phyloP scores from a whole-genome alignment of 2,113 vertebrate genomes.

The Anguilla rostrata region DNA sequence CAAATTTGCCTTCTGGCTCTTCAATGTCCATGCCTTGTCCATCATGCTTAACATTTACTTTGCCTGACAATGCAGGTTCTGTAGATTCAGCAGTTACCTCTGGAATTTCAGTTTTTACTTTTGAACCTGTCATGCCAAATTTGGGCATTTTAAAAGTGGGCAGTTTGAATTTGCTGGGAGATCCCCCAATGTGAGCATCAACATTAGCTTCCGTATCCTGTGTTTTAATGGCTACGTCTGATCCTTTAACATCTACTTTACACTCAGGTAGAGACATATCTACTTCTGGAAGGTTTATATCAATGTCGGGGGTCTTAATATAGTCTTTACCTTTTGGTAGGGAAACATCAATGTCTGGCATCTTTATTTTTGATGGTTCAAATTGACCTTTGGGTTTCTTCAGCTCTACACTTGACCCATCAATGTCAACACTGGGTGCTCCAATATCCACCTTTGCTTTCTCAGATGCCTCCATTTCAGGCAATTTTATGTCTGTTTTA shows the following conservation, averaged over 20 bases:
- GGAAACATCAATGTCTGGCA: conserved; percentile 4
- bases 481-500: conserved; percentile 29
- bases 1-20: background rate
- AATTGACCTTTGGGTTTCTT: background rate
- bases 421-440: background rate
- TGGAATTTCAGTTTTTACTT: background rate
- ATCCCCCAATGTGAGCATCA: conserved; percentile 21
- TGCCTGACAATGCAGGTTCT: background rate
- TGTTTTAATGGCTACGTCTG: background rate
- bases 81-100: conserved; percentile 25
- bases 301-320: background rate
- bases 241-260: background rate
- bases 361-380: background rate
- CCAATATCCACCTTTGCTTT: background rate
- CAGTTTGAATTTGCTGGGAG: conserved; percentile 50
- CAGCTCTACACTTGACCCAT: background rate
- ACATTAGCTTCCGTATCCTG: conserved; percentile 26
- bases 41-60: background rate
- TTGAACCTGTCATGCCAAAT: conserved; percentile 33
- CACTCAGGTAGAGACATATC: background rate
- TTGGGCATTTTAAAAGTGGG: conserved; percentile 50
- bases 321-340: background rate
- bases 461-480: conserved; percentile 11
- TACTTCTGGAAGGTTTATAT: background rate
- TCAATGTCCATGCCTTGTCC: background rate